Evolutionary conservation across 2,888 invertebrate genomes (phyloP).

Genomic region (Dermolepida albohirtum): DNA sequence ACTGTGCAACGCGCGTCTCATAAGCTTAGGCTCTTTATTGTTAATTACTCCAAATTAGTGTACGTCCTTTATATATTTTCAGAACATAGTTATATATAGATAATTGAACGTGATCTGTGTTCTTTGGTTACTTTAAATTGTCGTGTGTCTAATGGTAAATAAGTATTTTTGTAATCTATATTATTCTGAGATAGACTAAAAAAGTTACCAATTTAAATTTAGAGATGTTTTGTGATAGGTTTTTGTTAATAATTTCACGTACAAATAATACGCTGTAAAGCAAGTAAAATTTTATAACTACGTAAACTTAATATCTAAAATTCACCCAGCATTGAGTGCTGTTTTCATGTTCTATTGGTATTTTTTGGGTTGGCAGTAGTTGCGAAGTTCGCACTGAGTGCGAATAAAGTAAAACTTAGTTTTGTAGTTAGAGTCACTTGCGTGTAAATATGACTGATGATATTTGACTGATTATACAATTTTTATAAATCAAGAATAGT

Average conservation of each 20-base stretch:
- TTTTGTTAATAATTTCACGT: neutral
- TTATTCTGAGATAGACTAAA: neutral
- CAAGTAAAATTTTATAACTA: too few species aligned
- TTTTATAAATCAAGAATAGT: too few species aligned
- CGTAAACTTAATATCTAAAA: too few species aligned
- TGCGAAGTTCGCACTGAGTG: too few species aligned
- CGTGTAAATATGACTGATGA: too few species aligned
- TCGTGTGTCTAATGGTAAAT: neutral
- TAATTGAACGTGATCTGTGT: conserved; percentile 48
- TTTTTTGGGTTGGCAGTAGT: too few species aligned
- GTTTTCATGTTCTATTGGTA: too few species aligned
- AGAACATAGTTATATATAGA: conserved; percentile 32
- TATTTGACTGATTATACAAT: too few species aligned
- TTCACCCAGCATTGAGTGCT: too few species aligned
- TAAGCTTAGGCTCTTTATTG: conserved; percentile 20
- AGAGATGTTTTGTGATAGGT: conserved; percentile 1
- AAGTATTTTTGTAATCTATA: conserved; percentile 2
- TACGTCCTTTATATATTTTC: conserved; percentile 45
- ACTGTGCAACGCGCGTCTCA: conserved; percentile 39
- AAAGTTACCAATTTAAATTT: neutral
- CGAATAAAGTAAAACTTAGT: too few species aligned
- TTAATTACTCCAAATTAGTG: conserved; percentile 46
- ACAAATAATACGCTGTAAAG: too few species aligned
- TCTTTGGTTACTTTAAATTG: conserved; percentile 25
- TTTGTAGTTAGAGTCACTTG: too few species aligned